These are phyloP conservation scores for Synanthedon tipuliformis DNA, from an alignment of 2,888 invertebrate genomes.

Conservation along the genomic window DNA sequence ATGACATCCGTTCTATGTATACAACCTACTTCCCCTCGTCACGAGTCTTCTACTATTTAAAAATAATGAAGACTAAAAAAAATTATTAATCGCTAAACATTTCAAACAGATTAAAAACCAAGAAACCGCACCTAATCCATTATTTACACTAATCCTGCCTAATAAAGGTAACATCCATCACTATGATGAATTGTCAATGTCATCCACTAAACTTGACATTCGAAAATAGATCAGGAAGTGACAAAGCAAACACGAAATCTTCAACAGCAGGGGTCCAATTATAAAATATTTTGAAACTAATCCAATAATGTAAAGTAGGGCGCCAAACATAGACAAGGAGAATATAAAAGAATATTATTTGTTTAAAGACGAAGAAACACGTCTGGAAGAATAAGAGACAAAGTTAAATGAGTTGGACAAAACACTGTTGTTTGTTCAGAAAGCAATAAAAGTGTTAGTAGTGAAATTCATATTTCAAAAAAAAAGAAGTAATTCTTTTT, in stretches of 20 bases:
- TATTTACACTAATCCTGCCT: slow-evolving; percentile 4
- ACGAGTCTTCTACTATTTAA: too few species aligned
- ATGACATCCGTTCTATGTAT: too few species aligned
- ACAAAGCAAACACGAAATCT: slow-evolving; percentile 11
- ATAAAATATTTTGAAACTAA: slow-evolving; percentile 49
- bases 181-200: slow-evolving; percentile 22
- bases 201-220: slow-evolving; percentile 11
- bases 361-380: too few species aligned
- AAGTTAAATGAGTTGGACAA: slow-evolving; percentile 37
- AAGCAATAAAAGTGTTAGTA: not conserved
- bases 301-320: slow-evolving; percentile 13
- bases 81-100: too few species aligned
- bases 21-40: too few species aligned
- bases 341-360: too few species aligned
- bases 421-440: slow-evolving; percentile 25
- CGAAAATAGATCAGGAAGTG: slow-evolving; percentile 15
- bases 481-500: too few species aligned
- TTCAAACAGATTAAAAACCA: not conserved
- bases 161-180: slow-evolving; percentile 19
- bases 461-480: too few species aligned
- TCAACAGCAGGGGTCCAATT: slow-evolving; percentile 41
- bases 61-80: too few species aligned
- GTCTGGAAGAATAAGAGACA: too few species aligned
- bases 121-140: slow-evolving; percentile 1
- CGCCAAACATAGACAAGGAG: not conserved